Conservation (phyloP, 2,888 invertebrate genomes). For the Trissolcus brochymenae region DNA sequence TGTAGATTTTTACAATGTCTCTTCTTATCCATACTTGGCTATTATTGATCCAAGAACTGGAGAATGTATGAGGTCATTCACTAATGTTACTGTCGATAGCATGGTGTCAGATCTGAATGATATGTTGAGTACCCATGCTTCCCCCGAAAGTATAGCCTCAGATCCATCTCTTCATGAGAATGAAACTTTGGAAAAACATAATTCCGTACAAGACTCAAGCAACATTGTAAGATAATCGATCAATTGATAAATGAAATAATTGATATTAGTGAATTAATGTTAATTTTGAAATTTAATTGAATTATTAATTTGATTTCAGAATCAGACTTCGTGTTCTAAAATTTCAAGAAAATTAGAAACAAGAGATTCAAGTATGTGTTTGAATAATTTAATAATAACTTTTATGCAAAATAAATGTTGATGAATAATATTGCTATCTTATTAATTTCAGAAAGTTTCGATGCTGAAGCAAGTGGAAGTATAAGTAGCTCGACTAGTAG, state of each 20-base stretch:
- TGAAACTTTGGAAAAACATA: conserved; percentile 56
- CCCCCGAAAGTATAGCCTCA: conserved; percentile 70
- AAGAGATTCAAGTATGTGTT: conserved; percentile 37
- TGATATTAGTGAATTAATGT: background rate
- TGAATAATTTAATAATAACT: conserved; percentile 2
- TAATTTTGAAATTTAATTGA: background rate
- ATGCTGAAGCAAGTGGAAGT: conserved; percentile 58
- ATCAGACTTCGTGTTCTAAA: conserved; percentile 42
- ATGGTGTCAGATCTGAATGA: conserved; percentile 72
- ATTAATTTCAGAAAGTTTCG: conserved; percentile 35
- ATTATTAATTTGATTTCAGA: conserved; percentile 16
- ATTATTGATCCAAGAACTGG: conserved; percentile 84
- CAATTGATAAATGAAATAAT: background rate
- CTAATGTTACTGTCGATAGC: conserved; percentile 71
- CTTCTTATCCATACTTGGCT: conserved; percentile 81
- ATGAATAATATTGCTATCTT: background rate
- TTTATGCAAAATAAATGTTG: background rate
- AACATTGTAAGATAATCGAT: conserved; percentile 41
- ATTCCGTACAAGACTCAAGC: conserved; percentile 53
- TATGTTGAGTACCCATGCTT: conserved; percentile 72
- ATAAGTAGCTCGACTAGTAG: conserved; percentile 61
- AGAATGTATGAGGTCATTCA: conserved; percentile 76
- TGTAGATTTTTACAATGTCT: conserved; percentile 82
- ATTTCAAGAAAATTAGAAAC: conserved; percentile 39
- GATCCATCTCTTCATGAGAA: conserved; percentile 60